A percentile compares a stretch with the other conserved stretches of the same genome.
Conservation (phyloP, 2,888 invertebrate species). For the Diploptera punctata region DNA sequence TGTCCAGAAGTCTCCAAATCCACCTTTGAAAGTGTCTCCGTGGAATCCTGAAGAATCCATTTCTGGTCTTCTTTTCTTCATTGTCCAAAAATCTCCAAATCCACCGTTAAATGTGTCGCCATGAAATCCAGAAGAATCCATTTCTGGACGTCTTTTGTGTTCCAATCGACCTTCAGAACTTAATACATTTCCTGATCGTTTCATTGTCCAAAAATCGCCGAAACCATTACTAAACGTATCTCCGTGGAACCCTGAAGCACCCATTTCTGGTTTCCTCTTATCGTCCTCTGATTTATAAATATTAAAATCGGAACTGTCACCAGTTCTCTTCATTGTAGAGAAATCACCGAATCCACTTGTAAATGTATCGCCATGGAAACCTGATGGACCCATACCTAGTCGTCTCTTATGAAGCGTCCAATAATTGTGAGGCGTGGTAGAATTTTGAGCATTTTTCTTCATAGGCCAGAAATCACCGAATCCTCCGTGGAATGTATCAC, state of each 20-base stretch:
- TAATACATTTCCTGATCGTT: constrained; percentile 3
- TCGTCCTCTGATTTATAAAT: not conserved
- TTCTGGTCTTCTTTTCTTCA: too few relatives aligned
- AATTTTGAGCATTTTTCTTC: constrained; percentile 38
- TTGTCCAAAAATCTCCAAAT: too few relatives aligned
- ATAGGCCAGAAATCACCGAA: constrained; percentile 49
- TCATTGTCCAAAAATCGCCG: constrained; percentile 41
- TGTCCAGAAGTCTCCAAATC: too few relatives aligned
- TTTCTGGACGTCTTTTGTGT: constrained; percentile 45
- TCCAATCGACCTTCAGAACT: not conserved
- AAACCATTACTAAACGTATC: too few relatives aligned
- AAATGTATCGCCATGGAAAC: constrained; percentile 46
- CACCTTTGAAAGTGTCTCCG: constrained; percentile 50
- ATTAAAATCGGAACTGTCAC: not conserved
- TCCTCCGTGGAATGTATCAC: constrained; percentile 45
- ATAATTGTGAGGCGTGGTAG: not conserved
- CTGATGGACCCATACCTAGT: constrained; percentile 38
- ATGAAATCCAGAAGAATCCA: constrained; percentile 50
- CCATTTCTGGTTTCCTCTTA: constrained; percentile 44
- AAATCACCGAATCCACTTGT: constrained; percentile 50
- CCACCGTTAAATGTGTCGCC: constrained; percentile 51
- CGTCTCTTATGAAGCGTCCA: constrained; percentile 34
- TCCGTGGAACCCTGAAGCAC: constrained; percentile 48
- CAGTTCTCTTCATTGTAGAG: constrained; percentile 38
- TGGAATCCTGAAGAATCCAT: constrained; percentile 52